These are phyloP conservation scores for Pyrrhosoma nymphula DNA, from an alignment of 2,888 invertebrate species.

Conservation along the genomic window DNA sequence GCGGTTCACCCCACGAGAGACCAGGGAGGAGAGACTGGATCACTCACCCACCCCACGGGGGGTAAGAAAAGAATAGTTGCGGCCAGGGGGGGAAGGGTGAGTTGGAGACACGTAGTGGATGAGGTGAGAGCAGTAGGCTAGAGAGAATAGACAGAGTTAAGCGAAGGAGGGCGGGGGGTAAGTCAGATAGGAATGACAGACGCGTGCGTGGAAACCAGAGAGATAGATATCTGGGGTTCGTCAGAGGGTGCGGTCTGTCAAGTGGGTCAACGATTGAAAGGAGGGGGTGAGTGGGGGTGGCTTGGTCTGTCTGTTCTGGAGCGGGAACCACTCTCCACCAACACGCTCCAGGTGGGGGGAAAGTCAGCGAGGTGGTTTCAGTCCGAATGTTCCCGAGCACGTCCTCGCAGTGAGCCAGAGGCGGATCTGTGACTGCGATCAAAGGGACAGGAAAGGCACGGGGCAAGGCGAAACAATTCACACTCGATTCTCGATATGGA, in stretches of 20 bases:
- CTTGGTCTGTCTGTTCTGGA: not conserved
- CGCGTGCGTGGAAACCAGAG: not conserved
- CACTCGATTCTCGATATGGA: not conserved
- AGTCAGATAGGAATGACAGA: not conserved
- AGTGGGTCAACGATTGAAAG: not conserved
- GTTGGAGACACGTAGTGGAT: too few species aligned
- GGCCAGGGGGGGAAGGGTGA: not conserved
- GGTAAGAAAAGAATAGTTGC: not conserved
- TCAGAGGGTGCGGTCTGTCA: slow-evolving; percentile 9
- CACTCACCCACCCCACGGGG: too few species aligned
- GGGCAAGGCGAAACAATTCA: not conserved
- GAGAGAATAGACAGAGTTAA: not conserved
- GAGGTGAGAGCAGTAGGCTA: not conserved
- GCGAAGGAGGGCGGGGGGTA: not conserved
- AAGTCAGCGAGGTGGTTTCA: not conserved
- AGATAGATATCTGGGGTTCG: not conserved
- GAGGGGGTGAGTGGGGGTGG: not conserved
- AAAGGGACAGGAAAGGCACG: not conserved
- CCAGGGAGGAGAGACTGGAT: not conserved
- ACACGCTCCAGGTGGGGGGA: not conserved
- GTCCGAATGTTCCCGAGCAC: not conserved
- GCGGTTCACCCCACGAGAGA: not conserved
- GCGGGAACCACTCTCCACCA: not conserved
- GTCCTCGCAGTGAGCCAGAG: not conserved
- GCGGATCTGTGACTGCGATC: not conserved